A percentile compares a stretch with the other conserved stretches of the same genome.
phyloP scores from a whole-genome alignment of 2,888 invertebrate genomes.

The Microctonus hyperodae region DNA sequence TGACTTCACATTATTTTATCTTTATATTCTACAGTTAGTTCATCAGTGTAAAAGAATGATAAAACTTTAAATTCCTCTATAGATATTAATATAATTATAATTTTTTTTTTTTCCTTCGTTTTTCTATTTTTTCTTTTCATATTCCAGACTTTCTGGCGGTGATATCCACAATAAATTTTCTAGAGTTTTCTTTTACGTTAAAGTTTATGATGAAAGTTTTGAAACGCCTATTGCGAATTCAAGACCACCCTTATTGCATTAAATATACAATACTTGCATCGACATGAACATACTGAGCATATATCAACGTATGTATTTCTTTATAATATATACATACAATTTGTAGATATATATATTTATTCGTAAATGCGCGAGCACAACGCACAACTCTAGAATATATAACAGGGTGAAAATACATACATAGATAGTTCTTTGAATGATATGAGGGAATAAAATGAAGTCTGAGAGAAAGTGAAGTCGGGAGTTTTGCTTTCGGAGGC shows the following conservation, averaged over 20 bases:
- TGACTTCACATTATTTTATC: background rate
- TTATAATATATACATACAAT: too few species aligned
- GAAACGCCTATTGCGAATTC: background rate
- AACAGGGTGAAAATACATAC: constrained; percentile 33
- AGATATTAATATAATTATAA: too few species aligned
- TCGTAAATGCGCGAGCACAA: constrained; percentile 16
- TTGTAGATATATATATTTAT: too few species aligned
- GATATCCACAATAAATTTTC: background rate
- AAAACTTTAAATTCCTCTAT: too few species aligned
- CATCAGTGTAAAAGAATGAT: too few species aligned
- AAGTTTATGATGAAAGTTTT: background rate
- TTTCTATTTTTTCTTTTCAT: too few species aligned
- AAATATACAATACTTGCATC: constrained; percentile 1
- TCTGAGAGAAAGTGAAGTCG: constrained; percentile 9
- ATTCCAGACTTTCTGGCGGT: constrained; percentile 31
- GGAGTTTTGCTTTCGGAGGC: constrained; percentile 11
- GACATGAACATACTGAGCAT: background rate
- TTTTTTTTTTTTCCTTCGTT: too few species aligned
- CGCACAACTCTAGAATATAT: constrained; percentile 34
- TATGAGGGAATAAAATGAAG: background rate
- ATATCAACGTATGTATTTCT: background rate
- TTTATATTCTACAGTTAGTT: background rate
- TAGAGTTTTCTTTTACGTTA: background rate
- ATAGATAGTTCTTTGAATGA: background rate
- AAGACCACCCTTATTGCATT: background rate